Conservation (phyloP, 2,797 vertebrate genomes). For the Catostomus latipinnis region DNA sequence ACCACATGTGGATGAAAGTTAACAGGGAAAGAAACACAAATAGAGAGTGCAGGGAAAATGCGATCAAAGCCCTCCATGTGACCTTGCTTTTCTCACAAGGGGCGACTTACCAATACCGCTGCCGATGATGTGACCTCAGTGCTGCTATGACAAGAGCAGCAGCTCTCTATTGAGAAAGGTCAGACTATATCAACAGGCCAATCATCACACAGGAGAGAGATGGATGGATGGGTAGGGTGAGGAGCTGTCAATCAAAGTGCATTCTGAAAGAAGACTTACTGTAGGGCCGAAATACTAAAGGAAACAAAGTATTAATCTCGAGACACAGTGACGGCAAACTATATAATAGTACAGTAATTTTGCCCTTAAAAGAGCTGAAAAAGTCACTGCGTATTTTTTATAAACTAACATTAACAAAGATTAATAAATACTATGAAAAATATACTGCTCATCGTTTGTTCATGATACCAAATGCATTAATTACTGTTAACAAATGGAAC, state of each 20-base stretch:
- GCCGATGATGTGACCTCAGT: slow-evolving; percentile 38
- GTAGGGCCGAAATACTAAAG: not conserved
- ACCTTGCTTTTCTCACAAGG: not conserved
- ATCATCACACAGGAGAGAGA: slow-evolving; percentile 19
- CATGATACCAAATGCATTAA: no score
- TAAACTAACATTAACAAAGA: no score
- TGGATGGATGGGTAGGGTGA: slow-evolving; percentile 15
- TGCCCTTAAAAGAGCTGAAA: not conserved
- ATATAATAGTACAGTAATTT: not conserved
- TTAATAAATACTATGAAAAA: no score
- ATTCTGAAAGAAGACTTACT: not conserved
- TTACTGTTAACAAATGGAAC: no score
- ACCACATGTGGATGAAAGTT: slow-evolving; percentile 22
- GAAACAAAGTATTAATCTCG: not conserved
- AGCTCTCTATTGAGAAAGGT: slow-evolving; percentile 30
- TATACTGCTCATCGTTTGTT: no score
- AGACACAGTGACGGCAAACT: not conserved
- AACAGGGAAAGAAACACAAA: slow-evolving; percentile 48
- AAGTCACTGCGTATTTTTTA: no score
- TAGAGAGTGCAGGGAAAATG: slow-evolving; percentile 42
- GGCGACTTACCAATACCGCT: not conserved
- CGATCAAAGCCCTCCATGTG: slow-evolving; percentile 38
- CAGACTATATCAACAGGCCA: slow-evolving; percentile 34
- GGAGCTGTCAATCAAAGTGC: slow-evolving; percentile 32
- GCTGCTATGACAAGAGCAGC: slow-evolving; percentile 20